Conservation (phyloP, 2,113 vertebrate genomes). For the Cygnus atratus region DNA sequence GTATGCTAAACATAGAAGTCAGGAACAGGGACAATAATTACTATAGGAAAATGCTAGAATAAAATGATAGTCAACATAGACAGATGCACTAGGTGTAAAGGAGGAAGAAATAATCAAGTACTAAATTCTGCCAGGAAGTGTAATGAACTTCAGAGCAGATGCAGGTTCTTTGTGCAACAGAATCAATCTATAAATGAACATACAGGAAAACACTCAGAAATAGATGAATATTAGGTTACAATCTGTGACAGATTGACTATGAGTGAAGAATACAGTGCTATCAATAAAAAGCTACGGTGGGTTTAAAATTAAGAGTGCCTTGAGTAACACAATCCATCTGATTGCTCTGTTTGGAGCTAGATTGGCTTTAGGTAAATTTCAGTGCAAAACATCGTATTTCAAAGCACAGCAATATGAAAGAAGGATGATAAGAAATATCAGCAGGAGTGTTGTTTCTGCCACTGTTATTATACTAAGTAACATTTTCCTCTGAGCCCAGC, state of each 20-base stretch:
- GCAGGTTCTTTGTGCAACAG: neutral
- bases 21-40: neutral
- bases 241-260: neutral
- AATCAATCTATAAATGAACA: slow-evolving; percentile 11
- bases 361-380: neutral
- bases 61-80: neutral
- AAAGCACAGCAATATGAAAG: neutral
- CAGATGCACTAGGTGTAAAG: neutral
- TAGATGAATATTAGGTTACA: neutral
- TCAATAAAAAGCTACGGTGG: neutral
- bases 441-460: neutral
- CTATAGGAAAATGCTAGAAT: neutral
- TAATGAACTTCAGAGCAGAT: neutral
- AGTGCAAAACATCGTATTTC: neutral
- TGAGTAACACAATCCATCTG: neutral
- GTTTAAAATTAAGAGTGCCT: neutral
- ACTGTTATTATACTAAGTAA: neutral
- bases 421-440: neutral
- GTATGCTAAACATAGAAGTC: slow-evolving; percentile 13
- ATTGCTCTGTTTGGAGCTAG: neutral
- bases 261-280: neutral
- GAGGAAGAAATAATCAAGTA: slow-evolving; percentile 43
- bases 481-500: neutral
- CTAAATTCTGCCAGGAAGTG: slow-evolving; percentile 43
- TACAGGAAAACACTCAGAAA: neutral